Conservation (phyloP, 2,888 invertebrate genomes). For the Coremacera marginata region DNA sequence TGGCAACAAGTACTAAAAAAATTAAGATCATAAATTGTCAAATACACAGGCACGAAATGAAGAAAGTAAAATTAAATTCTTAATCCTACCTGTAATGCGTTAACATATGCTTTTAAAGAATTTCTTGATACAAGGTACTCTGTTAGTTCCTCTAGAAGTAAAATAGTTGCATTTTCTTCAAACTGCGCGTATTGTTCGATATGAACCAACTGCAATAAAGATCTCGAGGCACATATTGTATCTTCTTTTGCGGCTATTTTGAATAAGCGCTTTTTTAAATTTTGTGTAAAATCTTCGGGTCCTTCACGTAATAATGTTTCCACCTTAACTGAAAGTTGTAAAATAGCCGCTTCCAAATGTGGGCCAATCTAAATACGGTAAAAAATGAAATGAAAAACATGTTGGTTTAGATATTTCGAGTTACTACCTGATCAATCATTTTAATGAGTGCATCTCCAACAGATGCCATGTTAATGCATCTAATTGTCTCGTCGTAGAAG, state of each 20-base stretch:
- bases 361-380: conserved; percentile 41
- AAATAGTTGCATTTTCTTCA: conserved; percentile 60
- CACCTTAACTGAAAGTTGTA: conserved; percentile 58
- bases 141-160: conserved; percentile 61
- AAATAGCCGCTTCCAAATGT: conserved; percentile 50
- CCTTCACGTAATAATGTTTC: conserved; percentile 55
- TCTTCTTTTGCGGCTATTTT: conserved; percentile 50
- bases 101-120: conserved; percentile 56
- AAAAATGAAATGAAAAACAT: not conserved
- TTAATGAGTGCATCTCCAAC: conserved; percentile 54
- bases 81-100: conserved; percentile 57
- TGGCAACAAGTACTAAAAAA: conserved; percentile 57
- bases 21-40: conserved; percentile 14
- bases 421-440: conserved; percentile 45
- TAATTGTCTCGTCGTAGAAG: conserved; percentile 55
- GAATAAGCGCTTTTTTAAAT: conserved; percentile 59
- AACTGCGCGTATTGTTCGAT: conserved; percentile 57
- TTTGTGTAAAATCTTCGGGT: conserved; percentile 52
- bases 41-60: not conserved
- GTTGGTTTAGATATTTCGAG: not conserved
- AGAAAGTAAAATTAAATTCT: not conserved
- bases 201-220: conserved; percentile 54
- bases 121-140: conserved; percentile 54
- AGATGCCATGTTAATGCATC: conserved; percentile 56
- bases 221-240: conserved; percentile 55